Percentiles rank a stretch among this genome's conserved stretches.
phyloP scores from a whole-genome alignment of 2,113 vertebrate genomes.

The Sander lucioperca region DNA sequence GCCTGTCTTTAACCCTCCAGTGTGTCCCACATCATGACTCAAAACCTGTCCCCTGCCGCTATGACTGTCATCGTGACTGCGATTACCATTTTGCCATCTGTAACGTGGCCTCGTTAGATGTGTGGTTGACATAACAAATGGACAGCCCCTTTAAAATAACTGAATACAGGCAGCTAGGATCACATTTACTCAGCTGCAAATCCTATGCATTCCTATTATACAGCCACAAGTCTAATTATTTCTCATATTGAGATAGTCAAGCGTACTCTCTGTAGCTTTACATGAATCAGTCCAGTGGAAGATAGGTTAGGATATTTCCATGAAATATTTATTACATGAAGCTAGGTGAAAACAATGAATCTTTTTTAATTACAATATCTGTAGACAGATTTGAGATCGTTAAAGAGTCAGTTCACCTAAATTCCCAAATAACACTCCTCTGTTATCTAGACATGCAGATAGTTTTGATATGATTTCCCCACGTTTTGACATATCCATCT shows the following conservation, averaged over 20 bases:
- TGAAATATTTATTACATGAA: constrained; percentile 32
- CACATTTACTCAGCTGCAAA: constrained; percentile 7
- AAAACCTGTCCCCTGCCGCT: neutral
- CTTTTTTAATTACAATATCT: neutral
- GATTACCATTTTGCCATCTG: constrained; percentile 17
- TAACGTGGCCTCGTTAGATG: constrained; percentile 6
- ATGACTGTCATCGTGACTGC: neutral
- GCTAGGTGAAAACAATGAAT: neutral
- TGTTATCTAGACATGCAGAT: neutral
- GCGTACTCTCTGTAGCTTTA: constrained; percentile 19
- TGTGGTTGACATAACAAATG: constrained; percentile 17
- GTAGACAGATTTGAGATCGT: neutral
- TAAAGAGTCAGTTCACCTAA: neutral
- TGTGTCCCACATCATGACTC: neutral
- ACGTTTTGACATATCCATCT: neutral
- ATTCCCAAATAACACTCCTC: neutral
- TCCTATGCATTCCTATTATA: constrained; percentile 6
- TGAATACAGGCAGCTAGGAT: neutral
- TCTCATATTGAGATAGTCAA: constrained; percentile 62
- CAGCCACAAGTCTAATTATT: constrained; percentile 24
- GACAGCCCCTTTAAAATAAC: neutral
- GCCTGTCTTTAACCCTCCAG: constrained; percentile 13
- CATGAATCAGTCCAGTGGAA: constrained; percentile 9
- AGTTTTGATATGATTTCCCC: neutral
- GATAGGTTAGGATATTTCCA: constrained; percentile 13